Evolutionary conservation across 2,888 invertebrate genomes (phyloP).

Genomic region (Diaphora mendica): DNA sequence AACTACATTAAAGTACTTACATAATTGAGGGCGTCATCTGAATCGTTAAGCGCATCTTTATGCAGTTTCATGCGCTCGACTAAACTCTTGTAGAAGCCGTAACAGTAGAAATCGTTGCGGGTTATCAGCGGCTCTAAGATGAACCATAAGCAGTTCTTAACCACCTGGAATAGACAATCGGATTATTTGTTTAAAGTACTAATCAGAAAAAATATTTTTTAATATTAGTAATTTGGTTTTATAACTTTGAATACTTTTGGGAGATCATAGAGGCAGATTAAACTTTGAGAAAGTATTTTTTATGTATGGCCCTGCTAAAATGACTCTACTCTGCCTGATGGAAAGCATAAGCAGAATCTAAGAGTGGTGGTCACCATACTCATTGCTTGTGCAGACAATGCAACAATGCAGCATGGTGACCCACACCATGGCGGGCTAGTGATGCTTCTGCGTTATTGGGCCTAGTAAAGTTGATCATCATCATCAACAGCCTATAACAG

Average conservation of each 20-base stretch:
- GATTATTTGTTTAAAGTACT: background rate
- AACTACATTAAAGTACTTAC: constrained; percentile 83
- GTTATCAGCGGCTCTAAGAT: constrained; percentile 97
- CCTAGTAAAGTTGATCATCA: too few relatives aligned
- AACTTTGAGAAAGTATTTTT: background rate
- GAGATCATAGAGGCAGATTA: background rate
- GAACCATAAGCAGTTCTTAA: constrained; percentile 97
- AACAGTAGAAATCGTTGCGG: constrained; percentile 97
- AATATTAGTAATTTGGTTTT: background rate
- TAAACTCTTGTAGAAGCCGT: constrained; percentile 97
- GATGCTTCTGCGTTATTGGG: too few relatives aligned
- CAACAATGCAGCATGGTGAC: too few relatives aligned
- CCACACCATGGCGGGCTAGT: too few relatives aligned
- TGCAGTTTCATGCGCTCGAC: constrained; percentile 98
- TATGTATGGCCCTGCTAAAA: too few relatives aligned
- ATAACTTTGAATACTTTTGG: background rate
- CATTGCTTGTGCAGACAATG: too few relatives aligned
- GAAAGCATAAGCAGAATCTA: too few relatives aligned
- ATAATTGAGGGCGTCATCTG: constrained; percentile 93
- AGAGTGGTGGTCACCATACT: too few relatives aligned
- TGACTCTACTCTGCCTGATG: too few relatives aligned
- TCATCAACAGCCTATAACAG: too few relatives aligned
- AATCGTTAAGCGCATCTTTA: constrained; percentile 94
- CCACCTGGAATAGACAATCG: constrained; percentile 70
- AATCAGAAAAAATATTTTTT: too few relatives aligned